These are phyloP conservation scores for Prosopocoilus inquinatus DNA, from an alignment of 2,888 invertebrate species.

Conservation along the genomic window DNA sequence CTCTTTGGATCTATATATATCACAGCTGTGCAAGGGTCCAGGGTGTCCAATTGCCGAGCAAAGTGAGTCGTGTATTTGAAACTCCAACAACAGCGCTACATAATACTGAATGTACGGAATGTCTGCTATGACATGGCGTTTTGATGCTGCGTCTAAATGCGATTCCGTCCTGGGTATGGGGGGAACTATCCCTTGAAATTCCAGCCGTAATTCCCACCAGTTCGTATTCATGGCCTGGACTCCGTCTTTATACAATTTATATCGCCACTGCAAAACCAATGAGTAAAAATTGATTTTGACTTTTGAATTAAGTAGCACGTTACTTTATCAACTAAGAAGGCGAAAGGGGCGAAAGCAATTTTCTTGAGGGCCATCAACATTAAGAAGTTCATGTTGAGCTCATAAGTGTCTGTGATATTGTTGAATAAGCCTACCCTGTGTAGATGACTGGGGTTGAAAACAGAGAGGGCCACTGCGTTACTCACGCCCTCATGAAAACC, in stretches of 20 bases:
- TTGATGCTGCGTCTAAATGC: constrained; percentile 82
- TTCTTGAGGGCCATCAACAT: constrained; percentile 78
- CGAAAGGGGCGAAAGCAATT: constrained; percentile 75
- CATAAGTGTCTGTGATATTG: constrained; percentile 64
- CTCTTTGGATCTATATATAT: constrained; percentile 75
- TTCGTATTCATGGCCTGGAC: constrained; percentile 59
- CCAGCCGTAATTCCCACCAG: constrained; percentile 74
- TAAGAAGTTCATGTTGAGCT: constrained; percentile 74
- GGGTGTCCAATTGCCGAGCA: constrained; percentile 71
- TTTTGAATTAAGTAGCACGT: constrained; percentile 10
- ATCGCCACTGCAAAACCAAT: constrained; percentile 66
- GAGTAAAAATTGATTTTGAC: constrained; percentile 2
- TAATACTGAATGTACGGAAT: constrained; percentile 75
- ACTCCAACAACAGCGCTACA: constrained; percentile 77
- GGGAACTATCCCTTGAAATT: constrained; percentile 73
- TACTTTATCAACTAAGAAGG: constrained; percentile 77
- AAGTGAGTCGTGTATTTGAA: constrained; percentile 79
- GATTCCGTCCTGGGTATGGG: constrained; percentile 66
- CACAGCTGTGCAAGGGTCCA: constrained; percentile 77
- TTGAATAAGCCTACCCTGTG: constrained; percentile 70
- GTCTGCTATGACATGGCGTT: constrained; percentile 78
- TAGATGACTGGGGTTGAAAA: constrained; percentile 74
- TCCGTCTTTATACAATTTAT: constrained; percentile 75
- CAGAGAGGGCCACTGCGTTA: constrained; percentile 74
- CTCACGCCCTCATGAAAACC: constrained; percentile 86